These are phyloP conservation scores for Atta texana DNA, from an alignment of 1,140 invertebrate genomes.

Conservation along the genomic window DNA sequence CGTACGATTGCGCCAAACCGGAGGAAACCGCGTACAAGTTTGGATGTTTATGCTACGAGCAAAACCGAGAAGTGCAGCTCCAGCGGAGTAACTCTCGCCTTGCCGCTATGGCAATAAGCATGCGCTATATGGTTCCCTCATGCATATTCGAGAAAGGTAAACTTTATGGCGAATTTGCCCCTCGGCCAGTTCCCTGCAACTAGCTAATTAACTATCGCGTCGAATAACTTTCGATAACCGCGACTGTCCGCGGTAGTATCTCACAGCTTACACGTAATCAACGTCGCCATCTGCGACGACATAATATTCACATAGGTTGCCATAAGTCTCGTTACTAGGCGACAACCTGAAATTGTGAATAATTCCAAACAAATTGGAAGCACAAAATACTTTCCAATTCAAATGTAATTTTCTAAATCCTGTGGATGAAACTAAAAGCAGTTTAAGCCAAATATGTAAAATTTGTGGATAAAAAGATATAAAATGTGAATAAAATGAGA, in stretches of 20 bases:
- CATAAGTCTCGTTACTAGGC: not conserved
- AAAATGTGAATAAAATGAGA: slow-evolving; percentile 7
- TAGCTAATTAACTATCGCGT: slow-evolving; percentile 75
- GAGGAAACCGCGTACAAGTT: slow-evolving; percentile 58
- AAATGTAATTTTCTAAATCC: slow-evolving; percentile 15
- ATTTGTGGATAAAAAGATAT: not conserved
- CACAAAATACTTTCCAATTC: slow-evolving; percentile 32
- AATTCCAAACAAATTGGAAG: slow-evolving; percentile 34
- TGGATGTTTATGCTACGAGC: slow-evolving; percentile 62
- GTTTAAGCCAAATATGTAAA: slow-evolving; percentile 23
- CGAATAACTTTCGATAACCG: slow-evolving; percentile 73
- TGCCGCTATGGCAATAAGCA: slow-evolving; percentile 37
- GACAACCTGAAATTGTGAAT: slow-evolving; percentile 4
- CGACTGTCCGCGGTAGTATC: slow-evolving; percentile 50
- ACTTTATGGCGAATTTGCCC: slow-evolving; percentile 45
- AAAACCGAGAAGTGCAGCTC: slow-evolving; percentile 52
- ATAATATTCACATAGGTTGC: not conserved
- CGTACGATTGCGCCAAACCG: slow-evolving; percentile 43
- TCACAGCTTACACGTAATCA: slow-evolving; percentile 38
- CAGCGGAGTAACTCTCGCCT: slow-evolving; percentile 50
- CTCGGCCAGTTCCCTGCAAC: slow-evolving; percentile 41
- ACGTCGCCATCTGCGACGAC: not conserved
- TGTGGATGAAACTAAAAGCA: slow-evolving; percentile 14
- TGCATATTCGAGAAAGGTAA: slow-evolving; percentile 56
- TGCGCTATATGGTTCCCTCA: slow-evolving; percentile 46